Evolutionary conservation across 1,140 invertebrate genomes (phyloP).

Genomic region (Metopolophium dirhodum): DNA sequence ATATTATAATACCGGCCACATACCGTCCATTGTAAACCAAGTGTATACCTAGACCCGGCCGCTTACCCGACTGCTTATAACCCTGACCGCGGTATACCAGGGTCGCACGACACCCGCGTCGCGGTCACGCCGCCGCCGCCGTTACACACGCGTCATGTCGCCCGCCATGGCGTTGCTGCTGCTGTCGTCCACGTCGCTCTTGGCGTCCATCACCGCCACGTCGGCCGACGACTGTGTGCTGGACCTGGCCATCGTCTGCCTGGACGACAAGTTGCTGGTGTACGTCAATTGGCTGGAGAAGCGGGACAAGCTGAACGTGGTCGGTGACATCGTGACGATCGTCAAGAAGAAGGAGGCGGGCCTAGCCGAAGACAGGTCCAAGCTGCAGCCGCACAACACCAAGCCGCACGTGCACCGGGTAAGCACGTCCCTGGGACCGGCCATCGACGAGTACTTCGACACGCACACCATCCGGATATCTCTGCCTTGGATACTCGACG

Average conservation of each 20-base stretch:
- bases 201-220: background rate
- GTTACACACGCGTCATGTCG: background rate
- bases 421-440: slow-evolving; percentile 20
- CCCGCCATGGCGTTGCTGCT: background rate
- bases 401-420: background rate
- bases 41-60: background rate
- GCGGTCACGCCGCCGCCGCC: background rate
- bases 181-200: background rate
- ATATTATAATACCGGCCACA: background rate
- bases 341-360: background rate
- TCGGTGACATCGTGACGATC: slow-evolving; percentile 43
- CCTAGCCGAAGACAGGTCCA: background rate
- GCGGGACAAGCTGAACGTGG: slow-evolving; percentile 44
- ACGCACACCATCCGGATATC: slow-evolving; percentile 49
- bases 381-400: background rate
- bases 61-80: background rate
- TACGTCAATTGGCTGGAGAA: slow-evolving; percentile 45
- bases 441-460: slow-evolving; percentile 50
- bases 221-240: slow-evolving; percentile 30
- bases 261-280: slow-evolving; percentile 32
- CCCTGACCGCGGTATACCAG: background rate
- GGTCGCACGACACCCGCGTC: background rate
- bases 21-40: background rate
- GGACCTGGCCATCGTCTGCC: slow-evolving; percentile 40
- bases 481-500: slow-evolving; percentile 46